Base-by-base conservation (phyloP, 1,140 invertebrate species). In the Pinna nobilis region DNA sequence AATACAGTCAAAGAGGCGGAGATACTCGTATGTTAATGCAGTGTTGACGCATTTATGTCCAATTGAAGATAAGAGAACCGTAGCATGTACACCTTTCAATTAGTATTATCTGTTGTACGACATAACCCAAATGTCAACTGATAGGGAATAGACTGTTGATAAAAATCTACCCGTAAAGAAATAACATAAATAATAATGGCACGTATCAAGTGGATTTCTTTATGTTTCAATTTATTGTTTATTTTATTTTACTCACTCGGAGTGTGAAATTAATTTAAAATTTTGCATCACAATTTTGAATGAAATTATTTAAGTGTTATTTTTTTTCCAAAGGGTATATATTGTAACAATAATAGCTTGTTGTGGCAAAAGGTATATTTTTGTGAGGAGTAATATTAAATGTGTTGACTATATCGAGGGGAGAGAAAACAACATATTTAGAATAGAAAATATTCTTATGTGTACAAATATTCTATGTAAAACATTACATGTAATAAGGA, bases 51-150 rank as follows among this genome's bases (percentile, higher is more conserved):
- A n/a, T 35, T 59, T 59, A 35, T 59, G 37, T 59, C 55, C 55
- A 59, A 59, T 59, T n/a, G 55, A 18, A 59, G 55, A 59, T 59
- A 59, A 59, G 37, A 35, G n/a, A 59, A n/a, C 55, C 30, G 37
- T 59, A 35, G n/a, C 37, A 59, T 33, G 37, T 35, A 59, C 55
- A 59, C 55, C 30, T 59, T 59, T 59, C 55, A 59, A 59, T 59
- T 59, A 59, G 55, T 33, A 30, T 59, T 59, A 59, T 59, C 55
- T 35, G 32, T 5, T 15, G 15, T 33, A 37, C 55, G 33, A 33
- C 55, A 59, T 59, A 59, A 33, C 30, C 32, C 23, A 9, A 59
- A 59, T 59, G 37, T 59, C 55, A 20, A 33, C 30, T 35, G 55
- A 59, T 33, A 25, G n/a, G 13, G 55, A 35, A 25, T 33, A 35